Evolutionary conservation across 2,888 invertebrate genomes (phyloP), one percentile per base, ranked within the genome.

Genomic region (Drosophila mulleri): DNA sequence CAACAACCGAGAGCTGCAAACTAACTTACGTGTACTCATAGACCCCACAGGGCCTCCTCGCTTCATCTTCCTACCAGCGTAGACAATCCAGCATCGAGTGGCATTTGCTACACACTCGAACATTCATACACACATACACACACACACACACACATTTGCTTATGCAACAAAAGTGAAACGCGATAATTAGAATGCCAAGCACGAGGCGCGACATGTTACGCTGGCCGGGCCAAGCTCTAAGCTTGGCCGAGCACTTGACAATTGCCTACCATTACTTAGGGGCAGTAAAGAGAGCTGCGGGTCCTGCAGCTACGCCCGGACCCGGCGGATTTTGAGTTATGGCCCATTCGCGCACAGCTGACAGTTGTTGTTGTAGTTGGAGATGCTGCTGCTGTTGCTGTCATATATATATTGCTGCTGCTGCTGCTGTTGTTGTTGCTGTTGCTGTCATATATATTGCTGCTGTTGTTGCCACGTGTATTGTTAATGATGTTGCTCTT

Each of bases 111-210:
- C 67, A 70, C 62, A 58, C 57, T 44, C 16, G 16, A 44, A 57
- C 18, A 20, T 59, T 9, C 61, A n/a, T n/a, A 57, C 42, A 56
- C 52, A 23, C 20, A 23, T 2, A 26, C 26, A 56, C 50, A 44
- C 56, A 57, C 23, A 54, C 54, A 53, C 39, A 52, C 50, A 56
- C 39, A 44, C 56, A 54, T 26, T 60, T 57, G 70, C 54, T 67
- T 77, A 71, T 74, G 78, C 75, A 76, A 75, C 73, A 67, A 18
- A 45, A 67, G 72, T 53, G 74, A 73, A 77, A 78, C 67, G 69
- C 67, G 64, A 80, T 89, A 88, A 88, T 89, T 88, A 88, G 83
- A 88, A 88, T 82, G 86, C 78, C 77, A 72, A 80, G 76, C 71
- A 75, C 48, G 70, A 73, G 66, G 48, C 72, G 77, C 78, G 75